Evolutionary conservation across 2,113 vertebrate species (phyloP).

Genomic region (Cathartes aura): DNA sequence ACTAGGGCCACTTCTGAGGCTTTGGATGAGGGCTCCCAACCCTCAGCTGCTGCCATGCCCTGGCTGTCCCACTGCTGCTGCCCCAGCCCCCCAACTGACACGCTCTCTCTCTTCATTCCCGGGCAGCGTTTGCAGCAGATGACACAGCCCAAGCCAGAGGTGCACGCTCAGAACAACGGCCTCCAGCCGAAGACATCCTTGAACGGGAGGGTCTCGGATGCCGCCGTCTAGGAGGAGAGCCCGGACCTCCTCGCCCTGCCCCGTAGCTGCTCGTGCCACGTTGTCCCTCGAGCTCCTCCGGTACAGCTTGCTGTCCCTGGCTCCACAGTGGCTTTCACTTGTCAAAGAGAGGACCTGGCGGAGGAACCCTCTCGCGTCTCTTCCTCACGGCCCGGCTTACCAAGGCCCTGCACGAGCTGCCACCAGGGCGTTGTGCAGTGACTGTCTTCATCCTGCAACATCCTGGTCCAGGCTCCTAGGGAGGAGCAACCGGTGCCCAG

Average conservation of each 20-base stretch:
- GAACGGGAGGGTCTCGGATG: slow-evolving; percentile 47
- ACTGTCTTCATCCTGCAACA: background rate
- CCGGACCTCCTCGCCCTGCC: background rate
- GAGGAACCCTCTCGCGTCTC: background rate
- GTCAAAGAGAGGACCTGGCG: background rate
- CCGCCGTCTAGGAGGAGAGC: background rate
- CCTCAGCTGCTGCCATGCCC: background rate
- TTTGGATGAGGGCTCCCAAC: accelerated
- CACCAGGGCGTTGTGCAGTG: background rate
- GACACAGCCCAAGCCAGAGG: slow-evolving; percentile 76
- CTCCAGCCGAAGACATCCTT: slow-evolving; percentile 57
- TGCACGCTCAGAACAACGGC: slow-evolving; percentile 66
- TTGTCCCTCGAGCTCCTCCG: background rate
- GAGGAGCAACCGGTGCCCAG: background rate
- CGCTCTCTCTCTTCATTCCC: background rate
- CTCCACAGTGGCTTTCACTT: background rate
- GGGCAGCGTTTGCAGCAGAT: slow-evolving; percentile 85
- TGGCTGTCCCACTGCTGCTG: background rate
- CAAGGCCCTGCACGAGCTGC: background rate
- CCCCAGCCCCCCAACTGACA: background rate
- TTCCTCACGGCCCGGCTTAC: background rate
- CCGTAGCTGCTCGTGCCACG: background rate
- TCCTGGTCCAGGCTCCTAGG: background rate
- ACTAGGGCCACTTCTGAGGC: background rate
- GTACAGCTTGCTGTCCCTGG: background rate